Evolutionary conservation across 2,113 vertebrate genomes (phyloP).

Genomic region (Lampris megalopsis): DNA sequence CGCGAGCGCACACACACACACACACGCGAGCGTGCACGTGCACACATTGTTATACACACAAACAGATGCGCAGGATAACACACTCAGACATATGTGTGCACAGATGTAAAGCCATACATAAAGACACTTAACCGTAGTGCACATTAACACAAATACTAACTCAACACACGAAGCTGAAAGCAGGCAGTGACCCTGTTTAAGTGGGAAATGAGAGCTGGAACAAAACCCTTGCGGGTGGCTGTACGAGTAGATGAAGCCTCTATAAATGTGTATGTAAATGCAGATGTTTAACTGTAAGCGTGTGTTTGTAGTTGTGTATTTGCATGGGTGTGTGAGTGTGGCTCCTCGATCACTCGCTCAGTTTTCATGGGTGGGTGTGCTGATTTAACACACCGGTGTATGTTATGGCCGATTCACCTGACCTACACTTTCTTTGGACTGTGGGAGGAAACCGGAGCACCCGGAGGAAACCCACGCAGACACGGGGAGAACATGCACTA

Average conservation of each 20-base stretch:
- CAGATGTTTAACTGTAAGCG: not conserved
- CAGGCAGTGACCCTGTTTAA: conserved; percentile 35
- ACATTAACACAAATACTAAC: not conserved
- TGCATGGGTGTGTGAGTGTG: not conserved
- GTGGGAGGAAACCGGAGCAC: no score
- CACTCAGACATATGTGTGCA: not conserved
- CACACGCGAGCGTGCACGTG: conserved; percentile 15
- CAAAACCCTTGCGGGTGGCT: conserved; percentile 50
- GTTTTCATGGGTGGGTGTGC: not conserved
- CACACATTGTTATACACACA: not conserved
- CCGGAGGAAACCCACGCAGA: not conserved
- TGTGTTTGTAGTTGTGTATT: conserved; percentile 12
- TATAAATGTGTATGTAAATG: conserved; percentile 24
- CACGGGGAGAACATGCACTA: not conserved
- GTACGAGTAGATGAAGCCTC: conserved; percentile 38
- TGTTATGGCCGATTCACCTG: no score
- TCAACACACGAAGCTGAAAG: not conserved
- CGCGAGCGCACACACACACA: not conserved
- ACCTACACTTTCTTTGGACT: no score
- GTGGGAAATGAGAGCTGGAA: conserved; percentile 44
- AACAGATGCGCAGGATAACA: not conserved
- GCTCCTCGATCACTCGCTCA: no score
- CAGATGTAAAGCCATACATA: not conserved
- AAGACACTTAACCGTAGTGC: not conserved
- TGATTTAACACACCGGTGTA: not conserved